Evolutionary conservation across 2,113 vertebrate genomes (phyloP).

Genomic region (Sigmodon hispidus): DNA sequence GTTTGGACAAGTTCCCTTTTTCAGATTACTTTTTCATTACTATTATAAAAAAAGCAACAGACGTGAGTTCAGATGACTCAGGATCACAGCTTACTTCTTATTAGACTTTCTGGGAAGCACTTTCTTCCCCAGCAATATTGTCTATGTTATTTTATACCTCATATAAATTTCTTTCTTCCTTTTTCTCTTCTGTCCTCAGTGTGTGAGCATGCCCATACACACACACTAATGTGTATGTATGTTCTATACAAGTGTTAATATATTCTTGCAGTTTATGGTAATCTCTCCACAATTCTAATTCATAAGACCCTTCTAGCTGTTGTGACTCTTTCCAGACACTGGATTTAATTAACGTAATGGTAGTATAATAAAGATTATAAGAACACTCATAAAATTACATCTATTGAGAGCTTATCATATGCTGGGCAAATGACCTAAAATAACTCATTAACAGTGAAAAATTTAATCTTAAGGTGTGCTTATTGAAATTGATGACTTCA

Average conservation of each 20-base stretch:
- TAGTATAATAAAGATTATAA: background rate
- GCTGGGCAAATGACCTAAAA: background rate
- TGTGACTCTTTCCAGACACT: background rate
- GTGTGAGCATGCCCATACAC: background rate
- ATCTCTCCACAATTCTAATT: background rate
- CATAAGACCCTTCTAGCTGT: background rate
- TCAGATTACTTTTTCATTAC: constrained; percentile 15
- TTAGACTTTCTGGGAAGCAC: background rate
- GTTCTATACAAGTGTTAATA: background rate
- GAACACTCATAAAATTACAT: background rate
- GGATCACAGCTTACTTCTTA: background rate
- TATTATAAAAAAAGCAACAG: background rate
- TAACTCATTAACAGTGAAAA: background rate
- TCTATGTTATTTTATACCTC: background rate
- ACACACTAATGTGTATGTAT: background rate
- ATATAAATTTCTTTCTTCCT: background rate
- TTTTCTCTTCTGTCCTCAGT: background rate
- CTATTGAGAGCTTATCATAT: background rate
- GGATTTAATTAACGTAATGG: background rate
- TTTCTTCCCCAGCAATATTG: background rate
- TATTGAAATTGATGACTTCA: background rate
- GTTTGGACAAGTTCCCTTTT: background rate
- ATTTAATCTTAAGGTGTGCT: background rate
- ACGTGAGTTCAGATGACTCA: background rate
- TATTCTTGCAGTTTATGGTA: background rate